A percentile compares a stretch with the other conserved stretches of the same genome.
Evolutionary conservation across 2,797 vertebrate species (phyloP).

Genomic region (Acestrorhynchus altus): DNA sequence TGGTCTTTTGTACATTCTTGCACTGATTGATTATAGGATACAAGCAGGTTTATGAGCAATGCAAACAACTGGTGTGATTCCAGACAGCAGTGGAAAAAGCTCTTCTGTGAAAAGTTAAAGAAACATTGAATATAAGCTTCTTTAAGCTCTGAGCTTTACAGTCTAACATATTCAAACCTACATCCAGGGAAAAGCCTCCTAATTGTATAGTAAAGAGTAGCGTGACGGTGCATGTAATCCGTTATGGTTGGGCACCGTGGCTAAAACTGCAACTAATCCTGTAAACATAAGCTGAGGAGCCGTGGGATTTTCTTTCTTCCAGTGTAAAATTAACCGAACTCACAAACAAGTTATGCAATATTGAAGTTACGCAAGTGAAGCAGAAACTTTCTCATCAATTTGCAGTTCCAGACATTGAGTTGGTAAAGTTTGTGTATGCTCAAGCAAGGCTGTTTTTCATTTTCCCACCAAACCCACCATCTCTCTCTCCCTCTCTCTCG

Average conservation of each 20-base stretch:
- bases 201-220: not conserved
- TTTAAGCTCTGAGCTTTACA: not conserved
- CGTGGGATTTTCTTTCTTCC: not conserved
- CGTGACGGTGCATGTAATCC: not conserved
- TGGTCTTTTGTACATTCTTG: too few relatives aligned
- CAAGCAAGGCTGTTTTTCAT: not conserved
- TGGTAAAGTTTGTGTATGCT: not conserved
- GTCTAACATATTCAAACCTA: not conserved
- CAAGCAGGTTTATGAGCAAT: too few relatives aligned
- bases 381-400: not conserved
- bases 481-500: not conserved
- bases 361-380: too few relatives aligned
- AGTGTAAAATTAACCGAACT: not conserved
- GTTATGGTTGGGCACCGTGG: not conserved
- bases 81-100: too few relatives aligned
- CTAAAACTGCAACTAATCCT: constrained; percentile 4
- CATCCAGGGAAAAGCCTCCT: not conserved
- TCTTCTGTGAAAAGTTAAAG: too few relatives aligned
- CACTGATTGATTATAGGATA: not conserved
- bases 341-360: not conserved
- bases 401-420: not conserved
- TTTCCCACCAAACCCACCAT: not conserved
- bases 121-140: not conserved
- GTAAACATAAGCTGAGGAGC: constrained; percentile 1
- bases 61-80: too few relatives aligned